Base-by-base conservation (phyloP, 2,797 vertebrate species). In the Eulemur mongoz region DNA sequence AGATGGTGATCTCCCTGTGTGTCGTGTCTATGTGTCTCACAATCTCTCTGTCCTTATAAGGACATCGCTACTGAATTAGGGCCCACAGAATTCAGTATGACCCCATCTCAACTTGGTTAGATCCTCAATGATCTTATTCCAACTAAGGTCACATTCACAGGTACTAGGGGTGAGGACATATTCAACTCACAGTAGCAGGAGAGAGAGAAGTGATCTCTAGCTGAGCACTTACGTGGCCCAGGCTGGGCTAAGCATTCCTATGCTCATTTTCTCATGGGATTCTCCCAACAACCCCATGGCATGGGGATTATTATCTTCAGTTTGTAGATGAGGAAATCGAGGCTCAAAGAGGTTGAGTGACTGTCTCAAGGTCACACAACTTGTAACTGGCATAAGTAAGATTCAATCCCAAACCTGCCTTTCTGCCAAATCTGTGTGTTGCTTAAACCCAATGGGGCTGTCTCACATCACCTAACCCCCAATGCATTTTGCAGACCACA, bases 401-500 rank as follows among this genome's bases (percentile, higher is more conserved):
- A 70, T 25, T 45, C 22, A 10, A 38, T 27, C 23, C 10, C 32
- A 30, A 57, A 59, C 15, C 70, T 22, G 32, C 48, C 59, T 57
- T 76, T 38, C 65, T 88, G 43, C 76, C 40, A 30, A 45, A 23
- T 22, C 30, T 61, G 40, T 25, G 59, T 10, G 70, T 54, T 32
- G 23, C 45, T 54, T 15, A 78, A 69, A 61, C 63, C 57, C 76
- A 12, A 0, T 23, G n/a, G 1, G 59, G 6, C 40, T 32, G 59
- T 9, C 27, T 67, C n/a, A 18, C 10, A 48, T 45, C 59, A 25
- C 4, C 30, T 40, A 32, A 25, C 15, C 40, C 27, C 45, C 50
- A 40, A 7, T 0, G 1, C 20, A 7, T 79, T 48, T 22, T 40
- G 3, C 32, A 83, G 45, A n/a, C 18, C 6, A 2, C 2, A 14